phyloP scores from a whole-genome alignment of 2,797 vertebrate genomes.

The Enteromius anoplus region DNA sequence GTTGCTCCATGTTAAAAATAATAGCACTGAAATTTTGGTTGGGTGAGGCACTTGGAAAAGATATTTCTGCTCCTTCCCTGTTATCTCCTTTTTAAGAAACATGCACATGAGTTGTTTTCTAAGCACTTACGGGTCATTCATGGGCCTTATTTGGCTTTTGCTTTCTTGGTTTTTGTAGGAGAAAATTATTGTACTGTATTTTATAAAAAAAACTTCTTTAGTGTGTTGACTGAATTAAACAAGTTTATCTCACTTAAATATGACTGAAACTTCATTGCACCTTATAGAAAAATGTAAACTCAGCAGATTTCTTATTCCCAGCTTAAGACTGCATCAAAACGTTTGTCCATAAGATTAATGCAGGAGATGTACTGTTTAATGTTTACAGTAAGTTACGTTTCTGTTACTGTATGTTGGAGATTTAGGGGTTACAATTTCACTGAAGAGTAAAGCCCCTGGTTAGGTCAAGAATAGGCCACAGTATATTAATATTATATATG shows the following conservation, averaged over 20 bases:
- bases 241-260: background rate
- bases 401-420: background rate
- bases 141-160: background rate
- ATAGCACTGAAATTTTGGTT: background rate
- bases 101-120: background rate
- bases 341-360: background rate
- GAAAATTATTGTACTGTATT: background rate
- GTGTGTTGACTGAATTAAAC: background rate
- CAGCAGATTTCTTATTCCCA: background rate
- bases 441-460: background rate
- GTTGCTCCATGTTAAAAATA: background rate
- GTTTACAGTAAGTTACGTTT: background rate
- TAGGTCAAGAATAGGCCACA: background rate
- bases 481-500: background rate
- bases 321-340: background rate
- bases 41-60: conserved; percentile 5
- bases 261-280: background rate
- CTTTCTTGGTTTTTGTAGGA: background rate
- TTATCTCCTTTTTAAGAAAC: conserved; percentile 11
- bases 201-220: background rate
- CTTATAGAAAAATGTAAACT: background rate
- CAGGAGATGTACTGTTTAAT: background rate
- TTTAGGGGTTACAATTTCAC: background rate
- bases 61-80: background rate
- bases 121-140: background rate